Conservation (phyloP, 2,888 invertebrate species). For the Leptinotarsa haldemani region DNA sequence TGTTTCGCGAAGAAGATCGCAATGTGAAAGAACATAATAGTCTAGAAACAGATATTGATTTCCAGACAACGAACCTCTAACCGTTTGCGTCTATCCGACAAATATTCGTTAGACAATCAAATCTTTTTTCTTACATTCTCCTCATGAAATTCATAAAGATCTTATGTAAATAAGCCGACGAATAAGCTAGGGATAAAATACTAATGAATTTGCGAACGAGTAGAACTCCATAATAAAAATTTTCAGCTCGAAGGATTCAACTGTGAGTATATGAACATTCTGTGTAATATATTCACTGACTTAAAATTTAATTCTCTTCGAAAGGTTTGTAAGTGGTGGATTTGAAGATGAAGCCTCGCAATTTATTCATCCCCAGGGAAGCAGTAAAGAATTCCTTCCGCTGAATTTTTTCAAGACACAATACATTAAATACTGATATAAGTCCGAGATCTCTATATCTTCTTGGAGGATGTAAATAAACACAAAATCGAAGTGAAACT, state of each 20-base stretch:
- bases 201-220: background rate
- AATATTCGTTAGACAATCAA: background rate
- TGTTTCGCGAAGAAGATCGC: too few relatives aligned
- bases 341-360: background rate
- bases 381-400: background rate
- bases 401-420: background rate
- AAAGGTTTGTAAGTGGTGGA: background rate
- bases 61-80: too few relatives aligned
- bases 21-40: too few relatives aligned
- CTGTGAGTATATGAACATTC: slow-evolving; percentile 8
- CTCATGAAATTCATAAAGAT: background rate
- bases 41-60: too few relatives aligned
- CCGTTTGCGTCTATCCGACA: background rate
- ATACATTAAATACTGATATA: background rate
- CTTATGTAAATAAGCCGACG: background rate
- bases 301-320: slow-evolving; percentile 2
- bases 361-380: background rate
- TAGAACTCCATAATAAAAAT: slow-evolving; percentile 1
- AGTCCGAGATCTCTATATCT: too few relatives aligned
- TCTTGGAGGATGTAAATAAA: too few relatives aligned
- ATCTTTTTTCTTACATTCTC: background rate
- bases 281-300: slow-evolving; percentile 4
- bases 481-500: too few relatives aligned
- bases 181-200: slow-evolving; percentile 2
- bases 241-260: background rate